Conservation (phyloP, 2,888 invertebrate species). For the Coleophora flavipennella region DNA sequence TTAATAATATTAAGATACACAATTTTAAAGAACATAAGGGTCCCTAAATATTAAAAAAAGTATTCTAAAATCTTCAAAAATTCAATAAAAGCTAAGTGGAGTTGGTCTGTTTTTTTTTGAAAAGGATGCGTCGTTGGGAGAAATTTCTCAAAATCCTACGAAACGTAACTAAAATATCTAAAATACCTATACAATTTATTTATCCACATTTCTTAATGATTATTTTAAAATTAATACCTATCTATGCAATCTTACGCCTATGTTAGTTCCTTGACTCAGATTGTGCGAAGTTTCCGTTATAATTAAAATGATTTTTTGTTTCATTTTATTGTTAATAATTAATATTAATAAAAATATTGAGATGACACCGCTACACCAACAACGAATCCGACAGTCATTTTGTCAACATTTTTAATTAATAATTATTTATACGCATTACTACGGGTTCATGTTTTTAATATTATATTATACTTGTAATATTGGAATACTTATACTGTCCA, state of each 20-base stretch:
- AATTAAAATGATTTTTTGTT: slow-evolving; percentile 29
- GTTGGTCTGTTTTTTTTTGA: too few relatives aligned
- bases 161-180: slow-evolving; percentile 19
- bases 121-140: too few relatives aligned
- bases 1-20: too few relatives aligned
- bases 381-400: slow-evolving; percentile 38
- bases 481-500: slow-evolving; percentile 32
- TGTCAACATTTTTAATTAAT: slow-evolving; percentile 14
- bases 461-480: slow-evolving; percentile 20
- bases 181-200: slow-evolving; percentile 31
- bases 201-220: slow-evolving; percentile 34
- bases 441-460: slow-evolving; percentile 33
- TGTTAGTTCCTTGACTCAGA: slow-evolving; percentile 60
- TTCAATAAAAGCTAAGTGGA: too few relatives aligned
- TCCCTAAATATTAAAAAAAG: too few relatives aligned
- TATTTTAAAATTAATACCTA: slow-evolving; percentile 22
- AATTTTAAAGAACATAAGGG: too few relatives aligned
- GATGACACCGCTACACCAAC: slow-evolving; percentile 60
- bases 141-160: slow-evolving; percentile 9
- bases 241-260: slow-evolving; percentile 46
- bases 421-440: slow-evolving; percentile 34
- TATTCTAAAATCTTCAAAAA: too few relatives aligned
- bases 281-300: slow-evolving; percentile 63
- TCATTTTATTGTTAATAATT: slow-evolving; percentile 23
- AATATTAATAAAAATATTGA: slow-evolving; percentile 28